These are phyloP conservation scores for Plestiodon gilberti DNA, from an alignment of 2,113 vertebrate species.

Conservation along the genomic window DNA sequence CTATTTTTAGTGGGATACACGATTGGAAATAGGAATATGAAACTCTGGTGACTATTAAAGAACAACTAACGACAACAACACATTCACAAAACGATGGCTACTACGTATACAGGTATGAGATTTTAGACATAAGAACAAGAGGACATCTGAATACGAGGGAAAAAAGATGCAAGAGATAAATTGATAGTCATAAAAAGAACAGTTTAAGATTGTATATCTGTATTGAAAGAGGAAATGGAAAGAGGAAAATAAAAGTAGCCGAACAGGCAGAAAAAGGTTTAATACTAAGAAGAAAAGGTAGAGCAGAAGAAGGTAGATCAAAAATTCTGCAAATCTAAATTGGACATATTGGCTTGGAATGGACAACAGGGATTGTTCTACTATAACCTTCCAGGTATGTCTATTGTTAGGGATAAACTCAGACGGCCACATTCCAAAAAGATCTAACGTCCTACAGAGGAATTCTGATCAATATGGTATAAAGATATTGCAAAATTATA, in stretches of 20 bases:
- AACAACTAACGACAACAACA: neutral
- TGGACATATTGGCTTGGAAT: neutral
- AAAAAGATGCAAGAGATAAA: neutral
- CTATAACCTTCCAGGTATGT: neutral
- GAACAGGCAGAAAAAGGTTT: neutral
- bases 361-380: neutral
- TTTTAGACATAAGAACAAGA: neutral
- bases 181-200: neutral
- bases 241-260: neutral
- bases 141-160: neutral
- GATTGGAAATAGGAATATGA: neutral
- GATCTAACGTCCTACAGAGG: conserved; percentile 14
- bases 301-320: neutral
- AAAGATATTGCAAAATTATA: conserved; percentile 7
- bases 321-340: too few relatives aligned
- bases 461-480: conserved; percentile 10
- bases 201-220: neutral
- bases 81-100: neutral
- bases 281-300: neutral
- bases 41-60: neutral
- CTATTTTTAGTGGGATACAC: neutral
- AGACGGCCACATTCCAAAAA: neutral
- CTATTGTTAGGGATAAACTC: conserved; percentile 2
- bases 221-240: neutral
- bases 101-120: neutral